phyloP scores from a whole-genome alignment of 2,113 vertebrate species.

The Mionectes macconnelli region DNA sequence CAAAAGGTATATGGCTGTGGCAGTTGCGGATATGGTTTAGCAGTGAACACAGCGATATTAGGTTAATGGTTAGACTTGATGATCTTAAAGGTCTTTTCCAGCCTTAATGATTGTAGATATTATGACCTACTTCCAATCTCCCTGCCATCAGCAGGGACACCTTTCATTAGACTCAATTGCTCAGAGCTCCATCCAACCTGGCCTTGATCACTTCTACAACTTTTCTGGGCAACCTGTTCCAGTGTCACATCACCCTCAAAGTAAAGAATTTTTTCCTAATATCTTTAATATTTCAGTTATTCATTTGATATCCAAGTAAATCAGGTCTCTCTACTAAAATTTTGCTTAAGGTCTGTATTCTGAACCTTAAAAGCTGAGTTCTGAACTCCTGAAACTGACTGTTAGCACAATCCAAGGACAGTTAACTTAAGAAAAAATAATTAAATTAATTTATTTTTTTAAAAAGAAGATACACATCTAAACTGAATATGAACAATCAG shows the following conservation, averaged over 20 bases:
- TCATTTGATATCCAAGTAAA: neutral
- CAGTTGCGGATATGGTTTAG: neutral
- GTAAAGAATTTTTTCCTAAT: neutral
- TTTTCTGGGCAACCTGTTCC: neutral
- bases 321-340: neutral
- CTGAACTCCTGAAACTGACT: neutral
- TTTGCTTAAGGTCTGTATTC: neutral
- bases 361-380: neutral
- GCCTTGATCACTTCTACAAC: neutral
- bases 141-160: neutral
- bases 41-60: neutral
- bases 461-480: neutral
- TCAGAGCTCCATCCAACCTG: neutral
- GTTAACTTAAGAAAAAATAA: neutral
- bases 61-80: neutral
- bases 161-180: rapidly evolving
- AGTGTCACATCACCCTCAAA: neutral
- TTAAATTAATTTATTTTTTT: neutral
- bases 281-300: neutral
- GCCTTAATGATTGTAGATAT: neutral
- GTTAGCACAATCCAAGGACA: neutral
- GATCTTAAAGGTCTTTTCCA: neutral
- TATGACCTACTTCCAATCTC: neutral
- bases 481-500: neutral
- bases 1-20: neutral